phyloP scores from a whole-genome alignment of 2,888 invertebrate species.

The Julus scanicus region DNA sequence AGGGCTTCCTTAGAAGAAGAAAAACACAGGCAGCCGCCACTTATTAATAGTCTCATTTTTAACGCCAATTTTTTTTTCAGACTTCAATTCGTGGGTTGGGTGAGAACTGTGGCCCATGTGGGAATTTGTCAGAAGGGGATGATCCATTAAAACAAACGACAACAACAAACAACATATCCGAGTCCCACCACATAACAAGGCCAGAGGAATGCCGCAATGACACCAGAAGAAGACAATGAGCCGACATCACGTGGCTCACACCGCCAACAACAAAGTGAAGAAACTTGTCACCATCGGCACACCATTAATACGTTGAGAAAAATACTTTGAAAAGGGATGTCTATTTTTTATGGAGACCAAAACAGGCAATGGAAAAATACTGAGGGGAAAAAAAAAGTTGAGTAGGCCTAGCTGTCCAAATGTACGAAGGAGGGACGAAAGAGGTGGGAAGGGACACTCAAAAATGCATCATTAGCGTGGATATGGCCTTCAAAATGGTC shows the following conservation, averaged over 20 bases:
- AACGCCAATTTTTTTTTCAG: background rate
- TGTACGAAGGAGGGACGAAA: background rate
- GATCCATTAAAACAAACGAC: background rate
- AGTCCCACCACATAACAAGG: conserved; percentile 1
- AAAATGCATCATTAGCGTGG: background rate
- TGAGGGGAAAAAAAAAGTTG: background rate
- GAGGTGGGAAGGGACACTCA: background rate
- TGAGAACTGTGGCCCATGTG: background rate
- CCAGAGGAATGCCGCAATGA: background rate
- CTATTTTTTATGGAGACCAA: background rate
- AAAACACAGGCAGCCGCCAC: too few species aligned
- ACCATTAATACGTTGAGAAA: background rate
- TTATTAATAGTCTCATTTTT: background rate
- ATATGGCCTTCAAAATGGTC: background rate
- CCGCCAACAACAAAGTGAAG: background rate
- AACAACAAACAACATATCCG: background rate
- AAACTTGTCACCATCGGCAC: background rate
- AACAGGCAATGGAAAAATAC: background rate
- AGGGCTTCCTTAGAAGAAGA: too few species aligned
- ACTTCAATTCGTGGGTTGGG: background rate
- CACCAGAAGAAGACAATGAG: background rate
- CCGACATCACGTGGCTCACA: background rate
- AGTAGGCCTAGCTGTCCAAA: background rate
- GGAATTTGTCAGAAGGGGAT: background rate
- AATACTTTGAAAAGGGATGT: background rate